phyloP scores from a whole-genome alignment of 2,797 vertebrate genomes.

The Artibeus jamaicensis region DNA sequence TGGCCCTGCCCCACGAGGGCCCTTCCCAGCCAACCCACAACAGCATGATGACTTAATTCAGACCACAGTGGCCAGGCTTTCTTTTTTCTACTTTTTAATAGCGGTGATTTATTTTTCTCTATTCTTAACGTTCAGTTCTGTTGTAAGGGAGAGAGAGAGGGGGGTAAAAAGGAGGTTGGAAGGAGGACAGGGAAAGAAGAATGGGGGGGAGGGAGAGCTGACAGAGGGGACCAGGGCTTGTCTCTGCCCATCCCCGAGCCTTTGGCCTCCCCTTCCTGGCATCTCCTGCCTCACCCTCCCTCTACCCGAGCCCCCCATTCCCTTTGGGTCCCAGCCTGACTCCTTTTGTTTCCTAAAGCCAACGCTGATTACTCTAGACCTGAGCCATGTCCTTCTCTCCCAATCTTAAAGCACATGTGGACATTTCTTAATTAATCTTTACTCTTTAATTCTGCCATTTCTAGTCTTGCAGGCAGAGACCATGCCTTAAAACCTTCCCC shows the following conservation, averaged over 20 bases:
- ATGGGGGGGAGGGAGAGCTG: background rate
- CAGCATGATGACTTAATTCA: background rate
- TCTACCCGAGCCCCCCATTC: background rate
- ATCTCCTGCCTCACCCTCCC: background rate
- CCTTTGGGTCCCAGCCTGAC: background rate
- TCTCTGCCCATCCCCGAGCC: rapidly evolving
- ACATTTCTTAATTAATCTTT: background rate
- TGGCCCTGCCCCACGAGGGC: background rate
- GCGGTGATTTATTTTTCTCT: background rate
- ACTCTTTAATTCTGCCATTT: background rate
- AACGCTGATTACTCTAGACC: background rate
- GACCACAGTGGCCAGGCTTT: background rate
- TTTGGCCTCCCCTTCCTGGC: background rate
- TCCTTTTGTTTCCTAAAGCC: background rate
- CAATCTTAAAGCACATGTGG: background rate
- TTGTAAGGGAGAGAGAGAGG: background rate
- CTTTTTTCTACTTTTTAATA: constrained; percentile 13
- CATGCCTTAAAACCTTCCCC: background rate
- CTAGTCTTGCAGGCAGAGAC: background rate
- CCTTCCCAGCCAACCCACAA: background rate
- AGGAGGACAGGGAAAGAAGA: background rate
- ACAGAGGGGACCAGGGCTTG: too few species aligned
- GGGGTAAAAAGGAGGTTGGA: too few species aligned
- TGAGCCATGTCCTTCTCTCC: background rate
- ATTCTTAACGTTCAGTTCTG: background rate